phyloP scores from a whole-genome alignment of 2,888 invertebrate species.

The Dysmachus trigonus region DNA sequence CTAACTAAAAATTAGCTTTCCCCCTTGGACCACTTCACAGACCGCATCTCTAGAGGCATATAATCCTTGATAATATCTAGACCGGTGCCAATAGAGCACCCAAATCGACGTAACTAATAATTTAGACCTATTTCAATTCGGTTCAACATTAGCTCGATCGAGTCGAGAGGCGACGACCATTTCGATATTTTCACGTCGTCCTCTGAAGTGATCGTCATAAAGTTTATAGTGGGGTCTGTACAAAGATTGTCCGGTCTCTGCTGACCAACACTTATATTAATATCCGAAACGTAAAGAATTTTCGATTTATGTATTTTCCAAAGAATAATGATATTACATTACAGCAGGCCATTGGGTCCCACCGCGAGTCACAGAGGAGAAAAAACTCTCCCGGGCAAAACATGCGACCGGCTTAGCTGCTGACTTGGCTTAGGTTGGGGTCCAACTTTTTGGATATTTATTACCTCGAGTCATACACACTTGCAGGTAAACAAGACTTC shows the following conservation, averaged over 20 bases:
- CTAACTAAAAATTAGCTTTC: background rate
- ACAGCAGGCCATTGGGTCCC: background rate
- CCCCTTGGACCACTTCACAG: background rate
- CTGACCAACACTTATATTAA: constrained; percentile 41
- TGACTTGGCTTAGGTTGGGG: background rate
- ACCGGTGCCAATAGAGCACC: constrained; percentile 22
- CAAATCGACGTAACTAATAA: constrained; percentile 18
- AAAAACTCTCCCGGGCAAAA: constrained; percentile 6
- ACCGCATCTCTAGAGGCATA: background rate
- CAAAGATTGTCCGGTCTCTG: background rate
- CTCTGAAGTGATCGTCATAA: constrained; percentile 18
- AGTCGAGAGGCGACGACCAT: background rate
- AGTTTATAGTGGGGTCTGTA: background rate
- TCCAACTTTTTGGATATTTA: constrained; percentile 35
- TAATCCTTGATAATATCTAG: constrained; percentile 33
- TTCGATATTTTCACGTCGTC: too few relatives aligned
- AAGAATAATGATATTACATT: constrained; percentile 44
- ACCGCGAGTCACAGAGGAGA: background rate
- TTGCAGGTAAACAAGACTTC: constrained; percentile 34
- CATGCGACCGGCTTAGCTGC: background rate
- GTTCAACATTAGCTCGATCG: background rate
- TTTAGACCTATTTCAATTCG: constrained; percentile 2
- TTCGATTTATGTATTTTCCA: constrained; percentile 42
- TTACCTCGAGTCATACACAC: constrained; percentile 42
- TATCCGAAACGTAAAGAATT: constrained; percentile 43